Evolutionary conservation across 2,888 invertebrate species (phyloP).

Genomic region (Yponomeuta evonymella): DNA sequence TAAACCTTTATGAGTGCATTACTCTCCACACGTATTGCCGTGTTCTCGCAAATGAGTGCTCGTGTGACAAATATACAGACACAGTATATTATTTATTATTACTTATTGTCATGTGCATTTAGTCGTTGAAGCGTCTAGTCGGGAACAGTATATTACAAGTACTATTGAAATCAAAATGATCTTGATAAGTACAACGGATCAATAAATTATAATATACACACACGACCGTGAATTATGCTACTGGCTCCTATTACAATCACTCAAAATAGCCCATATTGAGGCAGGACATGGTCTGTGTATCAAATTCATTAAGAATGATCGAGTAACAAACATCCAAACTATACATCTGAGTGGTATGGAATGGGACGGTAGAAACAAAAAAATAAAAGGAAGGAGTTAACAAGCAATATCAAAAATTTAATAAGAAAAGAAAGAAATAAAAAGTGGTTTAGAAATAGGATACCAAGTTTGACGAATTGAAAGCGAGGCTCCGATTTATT

Average conservation of each 20-base stretch:
- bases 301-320: too few relatives aligned
- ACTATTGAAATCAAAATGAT: background rate
- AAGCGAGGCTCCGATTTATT: conserved; percentile 27
- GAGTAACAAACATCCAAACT: too few relatives aligned
- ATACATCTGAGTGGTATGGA: too few relatives aligned
- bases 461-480: background rate
- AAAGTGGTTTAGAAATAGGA: background rate
- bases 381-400: background rate
- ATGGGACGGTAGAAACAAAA: too few relatives aligned
- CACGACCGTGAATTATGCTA: background rate
- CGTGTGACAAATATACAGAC: conserved; percentile 25
- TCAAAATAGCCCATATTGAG: too few relatives aligned
- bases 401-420: conserved; percentile 9
- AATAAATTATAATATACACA: conserved; percentile 5
- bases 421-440: background rate
- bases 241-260: too few relatives aligned
- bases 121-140: background rate
- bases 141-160: background rate
- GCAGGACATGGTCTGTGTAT: too few relatives aligned
- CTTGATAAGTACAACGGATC: conserved; percentile 15
- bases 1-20: conserved; percentile 74
- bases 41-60: conserved; percentile 52
- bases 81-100: background rate
- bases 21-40: conserved; percentile 54
- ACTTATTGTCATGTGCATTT: background rate